phyloP scores from a whole-genome alignment of 2,797 vertebrate genomes.

The Protonibea diacanthus region DNA sequence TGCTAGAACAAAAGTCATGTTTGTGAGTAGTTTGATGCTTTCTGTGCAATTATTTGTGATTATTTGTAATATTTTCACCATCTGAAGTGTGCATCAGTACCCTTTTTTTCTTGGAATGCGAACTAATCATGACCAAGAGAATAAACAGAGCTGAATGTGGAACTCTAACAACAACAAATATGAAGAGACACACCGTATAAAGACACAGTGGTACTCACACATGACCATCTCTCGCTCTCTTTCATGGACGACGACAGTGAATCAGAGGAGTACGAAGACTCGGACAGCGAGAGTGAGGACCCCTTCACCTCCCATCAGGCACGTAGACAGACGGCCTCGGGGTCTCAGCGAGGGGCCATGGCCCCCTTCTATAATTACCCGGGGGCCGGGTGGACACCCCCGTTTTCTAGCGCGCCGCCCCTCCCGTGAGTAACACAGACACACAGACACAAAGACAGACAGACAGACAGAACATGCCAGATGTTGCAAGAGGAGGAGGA shows the following conservation, averaged over 20 bases:
- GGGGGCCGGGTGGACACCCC: conserved; percentile 89
- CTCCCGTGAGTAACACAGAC: conserved; percentile 90
- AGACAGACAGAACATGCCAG: conserved; percentile 79
- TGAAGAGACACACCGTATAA: not conserved
- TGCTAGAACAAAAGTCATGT: not conserved
- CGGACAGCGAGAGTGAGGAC: conserved; percentile 90
- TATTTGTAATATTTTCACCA: not conserved
- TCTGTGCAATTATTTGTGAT: conserved; percentile 3
- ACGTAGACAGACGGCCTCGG: conserved; percentile 89
- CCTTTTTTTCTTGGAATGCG: not conserved
- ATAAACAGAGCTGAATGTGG: not conserved
- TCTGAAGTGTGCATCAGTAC: not conserved
- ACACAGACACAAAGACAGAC: conserved; percentile 87
- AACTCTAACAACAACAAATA: not conserved
- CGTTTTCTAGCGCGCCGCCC: conserved; percentile 90
- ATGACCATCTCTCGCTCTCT: conserved; percentile 55
- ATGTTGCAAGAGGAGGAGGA: conserved; percentile 29
- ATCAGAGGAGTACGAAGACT: conserved; percentile 89
- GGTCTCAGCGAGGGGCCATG: conserved; percentile 89
- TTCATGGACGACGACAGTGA: conserved; percentile 77
- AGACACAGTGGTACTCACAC: conserved; percentile 25
- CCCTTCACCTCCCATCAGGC: conserved; percentile 91
- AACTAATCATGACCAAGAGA: not conserved
- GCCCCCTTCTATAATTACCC: conserved; percentile 91
- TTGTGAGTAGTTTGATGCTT: not conserved